Percentiles rank a stretch among this genome's conserved stretches.
Conservation (phyloP, 2,113 vertebrate genomes). For the Archilochus colubris region DNA sequence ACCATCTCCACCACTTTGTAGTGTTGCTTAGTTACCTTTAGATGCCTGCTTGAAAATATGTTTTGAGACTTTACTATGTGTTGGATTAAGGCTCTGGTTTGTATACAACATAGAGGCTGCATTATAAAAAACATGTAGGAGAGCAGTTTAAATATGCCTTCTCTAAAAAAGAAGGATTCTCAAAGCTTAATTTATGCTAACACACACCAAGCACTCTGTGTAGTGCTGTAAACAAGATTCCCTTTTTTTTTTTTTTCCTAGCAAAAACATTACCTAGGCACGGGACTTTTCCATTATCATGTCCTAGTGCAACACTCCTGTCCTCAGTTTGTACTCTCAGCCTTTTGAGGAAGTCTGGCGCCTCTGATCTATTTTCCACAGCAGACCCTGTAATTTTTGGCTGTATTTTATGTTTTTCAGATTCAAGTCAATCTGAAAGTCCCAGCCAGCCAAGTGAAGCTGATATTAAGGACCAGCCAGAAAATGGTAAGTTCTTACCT, state of each 20-base stretch:
- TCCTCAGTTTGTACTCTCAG: conserved; percentile 64
- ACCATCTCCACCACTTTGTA: conserved; percentile 48
- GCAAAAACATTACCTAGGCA: conserved; percentile 34
- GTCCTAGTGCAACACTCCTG: conserved; percentile 38
- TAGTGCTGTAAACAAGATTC: conserved; percentile 32
- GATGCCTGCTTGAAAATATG: conserved; percentile 67
- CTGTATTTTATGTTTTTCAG: conserved; percentile 87
- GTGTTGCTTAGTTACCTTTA: conserved; percentile 74
- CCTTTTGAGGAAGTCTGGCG: conserved; percentile 74
- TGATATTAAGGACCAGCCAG: conserved; percentile 98
- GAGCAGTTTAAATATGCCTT: conserved; percentile 60
- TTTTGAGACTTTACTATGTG: conserved; percentile 77
- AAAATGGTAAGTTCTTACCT: conserved; percentile 90
- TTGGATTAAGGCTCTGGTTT: conserved; percentile 77
- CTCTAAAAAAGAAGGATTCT: conserved; percentile 53
- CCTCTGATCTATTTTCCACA: conserved; percentile 73
- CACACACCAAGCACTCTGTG: conserved; percentile 25
- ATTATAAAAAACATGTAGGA: conserved; percentile 63
- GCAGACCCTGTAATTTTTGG: conserved; percentile 82
- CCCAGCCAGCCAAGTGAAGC: conserved; percentile 95
- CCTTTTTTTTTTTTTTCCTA: neutral
- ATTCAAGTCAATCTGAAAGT: conserved; percentile 95
- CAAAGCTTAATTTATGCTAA: conserved; percentile 41
- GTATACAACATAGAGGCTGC: conserved; percentile 71
- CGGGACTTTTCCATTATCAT: conserved; percentile 39